Conservation (phyloP, 2,888 invertebrate genomes). For the Amorpha juglandis region DNA sequence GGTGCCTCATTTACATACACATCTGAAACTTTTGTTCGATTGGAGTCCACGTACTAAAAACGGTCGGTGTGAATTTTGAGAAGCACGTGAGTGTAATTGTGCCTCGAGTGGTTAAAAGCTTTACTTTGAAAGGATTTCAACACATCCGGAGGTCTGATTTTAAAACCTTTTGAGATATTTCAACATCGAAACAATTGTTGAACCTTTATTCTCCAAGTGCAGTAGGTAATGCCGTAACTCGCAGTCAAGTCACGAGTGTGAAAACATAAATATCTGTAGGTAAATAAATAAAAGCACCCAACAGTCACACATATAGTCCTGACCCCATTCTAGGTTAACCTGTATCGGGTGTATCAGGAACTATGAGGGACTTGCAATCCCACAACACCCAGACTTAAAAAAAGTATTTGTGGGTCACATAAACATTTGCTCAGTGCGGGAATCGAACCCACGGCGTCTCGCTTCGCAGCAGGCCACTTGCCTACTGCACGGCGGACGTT, state of each 20-base stretch:
- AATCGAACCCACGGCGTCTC: too few relatives aligned
- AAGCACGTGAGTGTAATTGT: conserved; percentile 61
- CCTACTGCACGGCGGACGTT: too few relatives aligned
- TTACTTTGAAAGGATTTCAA: conserved; percentile 59
- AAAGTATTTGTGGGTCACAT: too few relatives aligned
- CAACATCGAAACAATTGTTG: conserved; percentile 24
- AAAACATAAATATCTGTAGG: neutral
- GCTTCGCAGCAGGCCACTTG: too few relatives aligned
- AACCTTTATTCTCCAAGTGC: conserved; percentile 13
- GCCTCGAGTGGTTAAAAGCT: conserved; percentile 71
- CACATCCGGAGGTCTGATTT: conserved; percentile 52
- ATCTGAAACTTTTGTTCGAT: conserved; percentile 56
- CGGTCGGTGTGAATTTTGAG: conserved; percentile 59
- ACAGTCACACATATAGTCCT: too few relatives aligned
- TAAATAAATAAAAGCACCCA: too few relatives aligned
- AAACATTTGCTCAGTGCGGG: too few relatives aligned
- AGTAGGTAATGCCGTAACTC: too few relatives aligned
- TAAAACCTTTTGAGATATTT: conserved; percentile 40
- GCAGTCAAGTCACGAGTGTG: conserved; percentile 2
- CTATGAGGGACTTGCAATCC: too few relatives aligned
- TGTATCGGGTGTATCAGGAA: too few relatives aligned
- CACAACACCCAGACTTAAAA: too few relatives aligned
- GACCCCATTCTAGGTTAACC: too few relatives aligned
- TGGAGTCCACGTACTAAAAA: conserved; percentile 51
- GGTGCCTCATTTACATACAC: conserved; percentile 55